Base-by-base conservation (phyloP, 2,888 invertebrate genomes). In the Zonitis immaculata region DNA sequence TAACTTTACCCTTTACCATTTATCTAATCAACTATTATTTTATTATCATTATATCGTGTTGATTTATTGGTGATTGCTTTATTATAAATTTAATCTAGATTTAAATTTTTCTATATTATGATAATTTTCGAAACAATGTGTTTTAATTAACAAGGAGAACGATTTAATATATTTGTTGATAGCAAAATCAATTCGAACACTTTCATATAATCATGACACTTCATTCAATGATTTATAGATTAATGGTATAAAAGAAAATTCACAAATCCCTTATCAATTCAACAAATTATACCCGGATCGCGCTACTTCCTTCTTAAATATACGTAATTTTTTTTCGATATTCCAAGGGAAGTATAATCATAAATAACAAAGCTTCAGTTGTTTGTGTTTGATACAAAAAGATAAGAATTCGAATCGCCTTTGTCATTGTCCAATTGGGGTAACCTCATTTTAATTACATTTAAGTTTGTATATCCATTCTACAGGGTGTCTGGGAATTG, bases 171-270 rank as follows among this genome's bases (percentile, higher is more conserved):
- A n/a, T n/a, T 18, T 9, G 35, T 61, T 68, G 63, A 68, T 67
- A 65, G 67, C 64, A 67, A 69, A 69, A 69, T 69, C 69, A 67
- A 69, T 69, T 65, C 54, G 54, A 57, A 45, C 57, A 59, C 57
- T 62, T 59, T 57, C 56, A 56, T 56, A 59, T 59, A 59, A 58
- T 59, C 62, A 56, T 47, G 18, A 4, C 47, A 28, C 47, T 54
- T 39, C 27, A 49, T 49, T 53, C 44, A 26, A n/a, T n/a, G n/a
- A n/a, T n/a, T 30, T 35, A 3, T 16, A 9, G 35, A 11, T 9
- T 35, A 35, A 35, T 35, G 9, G 35, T 35, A 4, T n/a, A n/a
- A 9, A 35, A 16, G 35, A 35, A 18, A 35, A 35, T 35, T 16
- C 35, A 35, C 35, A 35, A 35, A 35, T 35, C 18, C 30, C 8